Evolutionary conservation across 2,113 vertebrate species (phyloP).

Genomic region (Semnornis frantzii): DNA sequence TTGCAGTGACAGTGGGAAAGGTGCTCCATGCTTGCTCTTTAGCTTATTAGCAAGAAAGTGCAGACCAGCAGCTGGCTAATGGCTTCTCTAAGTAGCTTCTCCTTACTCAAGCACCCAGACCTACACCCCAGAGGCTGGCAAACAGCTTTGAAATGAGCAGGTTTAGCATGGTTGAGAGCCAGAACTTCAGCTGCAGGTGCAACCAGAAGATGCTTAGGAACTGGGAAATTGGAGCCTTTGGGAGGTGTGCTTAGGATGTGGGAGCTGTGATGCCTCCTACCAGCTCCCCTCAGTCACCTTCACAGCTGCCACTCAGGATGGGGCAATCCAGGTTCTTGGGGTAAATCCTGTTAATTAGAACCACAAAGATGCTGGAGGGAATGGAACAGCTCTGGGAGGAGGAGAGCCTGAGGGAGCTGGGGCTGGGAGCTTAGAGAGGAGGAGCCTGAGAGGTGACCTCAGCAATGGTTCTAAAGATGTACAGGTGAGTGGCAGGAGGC

Average conservation of each 20-base stretch:
- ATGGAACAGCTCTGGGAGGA: too few species aligned
- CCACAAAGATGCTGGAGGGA: too few species aligned
- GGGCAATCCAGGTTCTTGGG: neutral
- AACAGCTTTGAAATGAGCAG: neutral
- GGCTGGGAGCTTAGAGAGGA: too few species aligned
- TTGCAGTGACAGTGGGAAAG: neutral
- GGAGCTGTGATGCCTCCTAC: neutral
- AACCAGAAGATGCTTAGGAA: neutral
- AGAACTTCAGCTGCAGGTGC: neutral
- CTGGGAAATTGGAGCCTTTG: neutral
- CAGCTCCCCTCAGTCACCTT: neutral
- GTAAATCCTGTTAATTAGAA: too few species aligned
- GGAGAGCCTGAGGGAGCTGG: too few species aligned
- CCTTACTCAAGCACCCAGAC: neutral
- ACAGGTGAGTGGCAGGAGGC: too few species aligned
- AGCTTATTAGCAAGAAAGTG: neutral
- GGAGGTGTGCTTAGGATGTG: neutral
- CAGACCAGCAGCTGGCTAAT: conserved; percentile 1
- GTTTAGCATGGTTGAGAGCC: neutral
- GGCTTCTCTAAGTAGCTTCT: neutral
- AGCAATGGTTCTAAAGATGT: too few species aligned
- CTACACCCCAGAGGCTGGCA: neutral
- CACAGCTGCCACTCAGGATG: neutral
- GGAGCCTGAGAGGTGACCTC: too few species aligned
- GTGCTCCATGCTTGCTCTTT: neutral